These are phyloP conservation scores for Odontamblyopus rebecca DNA, from an alignment of 2,797 vertebrate species.

Conservation along the genomic window DNA sequence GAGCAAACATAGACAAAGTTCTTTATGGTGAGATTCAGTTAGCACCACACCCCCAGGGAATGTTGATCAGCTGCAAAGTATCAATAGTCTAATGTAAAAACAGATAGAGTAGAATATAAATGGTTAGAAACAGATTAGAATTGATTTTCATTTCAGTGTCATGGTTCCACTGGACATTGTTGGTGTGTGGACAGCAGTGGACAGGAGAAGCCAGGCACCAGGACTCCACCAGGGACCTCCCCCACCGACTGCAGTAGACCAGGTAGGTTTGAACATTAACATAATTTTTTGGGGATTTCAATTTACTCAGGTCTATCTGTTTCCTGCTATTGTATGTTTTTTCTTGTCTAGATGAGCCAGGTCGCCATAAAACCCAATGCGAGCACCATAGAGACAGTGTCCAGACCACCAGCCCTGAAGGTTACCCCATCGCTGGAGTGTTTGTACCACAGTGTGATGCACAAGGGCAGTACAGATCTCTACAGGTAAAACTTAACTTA, in stretches of 20 bases:
- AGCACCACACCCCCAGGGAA: no score
- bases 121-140: constrained; percentile 58
- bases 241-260: constrained; percentile 68
- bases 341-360: background rate
- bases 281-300: background rate
- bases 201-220: constrained; percentile 79
- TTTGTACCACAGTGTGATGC: constrained; percentile 73
- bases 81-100: background rate
- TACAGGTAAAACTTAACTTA: constrained; percentile 41
- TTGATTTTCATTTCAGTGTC: constrained; percentile 71
- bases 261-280: constrained; percentile 65
- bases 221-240: constrained; percentile 69
- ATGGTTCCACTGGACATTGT: constrained; percentile 81
- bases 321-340: background rate
- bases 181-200: constrained; percentile 85
- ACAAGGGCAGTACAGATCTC: constrained; percentile 67
- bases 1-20: no score
- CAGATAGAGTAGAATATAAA: no score
- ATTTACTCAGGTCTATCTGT: background rate
- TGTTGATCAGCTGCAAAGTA: no score
- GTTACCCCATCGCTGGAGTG: constrained; percentile 34
- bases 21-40: no score
- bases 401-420: constrained; percentile 32
- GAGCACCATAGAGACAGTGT: constrained; percentile 67
- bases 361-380: constrained; percentile 63